Evolutionary conservation across 1,140 invertebrate species (phyloP).

Genomic region (Coelopa frigida): DNA sequence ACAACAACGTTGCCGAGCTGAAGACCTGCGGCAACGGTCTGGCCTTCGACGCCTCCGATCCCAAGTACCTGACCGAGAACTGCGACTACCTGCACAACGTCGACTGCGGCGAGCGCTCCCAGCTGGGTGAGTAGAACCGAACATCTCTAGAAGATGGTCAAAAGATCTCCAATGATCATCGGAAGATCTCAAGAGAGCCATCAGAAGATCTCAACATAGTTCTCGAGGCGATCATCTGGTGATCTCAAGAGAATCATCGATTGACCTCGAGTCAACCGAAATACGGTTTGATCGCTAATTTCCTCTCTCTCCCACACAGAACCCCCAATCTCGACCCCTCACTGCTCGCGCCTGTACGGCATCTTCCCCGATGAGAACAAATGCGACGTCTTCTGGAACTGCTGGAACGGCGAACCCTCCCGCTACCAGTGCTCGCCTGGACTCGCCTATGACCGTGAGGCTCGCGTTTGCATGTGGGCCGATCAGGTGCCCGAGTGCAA

Average conservation of each 20-base stretch:
- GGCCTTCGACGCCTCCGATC: conserved; percentile 82
- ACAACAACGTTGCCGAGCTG: conserved; percentile 77
- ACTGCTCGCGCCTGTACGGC: conserved; percentile 82
- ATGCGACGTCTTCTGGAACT: conserved; percentile 93
- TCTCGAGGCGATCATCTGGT: no score
- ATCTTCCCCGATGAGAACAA: conserved; percentile 84
- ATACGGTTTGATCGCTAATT: no score
- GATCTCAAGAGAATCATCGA: no score
- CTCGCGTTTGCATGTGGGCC: conserved; percentile 90
- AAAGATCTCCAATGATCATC: no score
- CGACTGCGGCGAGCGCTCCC: conserved; percentile 81
- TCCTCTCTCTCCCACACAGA: conserved; percentile 49
- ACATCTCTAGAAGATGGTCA: no score
- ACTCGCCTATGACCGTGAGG: conserved; percentile 84
- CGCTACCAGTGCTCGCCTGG: conserved; percentile 91
- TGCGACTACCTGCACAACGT: conserved; percentile 94
- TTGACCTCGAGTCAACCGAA: no score
- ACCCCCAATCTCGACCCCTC: conserved; percentile 74
- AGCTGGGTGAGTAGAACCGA: conserved; percentile 58
- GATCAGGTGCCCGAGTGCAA: conserved; percentile 88
- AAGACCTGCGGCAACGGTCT: conserved; percentile 92
- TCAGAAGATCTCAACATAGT: no score
- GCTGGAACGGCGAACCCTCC: conserved; percentile 90
- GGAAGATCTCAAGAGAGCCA: no score
- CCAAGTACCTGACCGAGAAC: conserved; percentile 86